These are phyloP conservation scores for Dicentrarchus labrax DNA, from an alignment of 2,113 vertebrate species.

Conservation along the genomic window DNA sequence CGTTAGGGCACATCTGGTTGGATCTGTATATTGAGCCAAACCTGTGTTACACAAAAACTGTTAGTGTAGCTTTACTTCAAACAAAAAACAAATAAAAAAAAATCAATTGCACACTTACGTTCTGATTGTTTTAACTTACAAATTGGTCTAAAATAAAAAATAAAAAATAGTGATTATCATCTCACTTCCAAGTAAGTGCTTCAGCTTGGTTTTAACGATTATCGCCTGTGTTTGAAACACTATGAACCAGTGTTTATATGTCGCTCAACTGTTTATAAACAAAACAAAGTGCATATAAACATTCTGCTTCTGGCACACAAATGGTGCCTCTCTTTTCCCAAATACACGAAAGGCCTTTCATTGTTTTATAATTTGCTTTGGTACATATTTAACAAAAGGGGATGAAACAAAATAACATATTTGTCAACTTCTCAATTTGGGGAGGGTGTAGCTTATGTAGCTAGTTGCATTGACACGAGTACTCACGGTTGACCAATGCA, in stretches of 20 bases:
- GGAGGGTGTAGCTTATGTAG: slow-evolving; percentile 58
- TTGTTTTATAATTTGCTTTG: slow-evolving; percentile 64
- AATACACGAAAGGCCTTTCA: slow-evolving; percentile 22
- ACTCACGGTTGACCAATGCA: slow-evolving; percentile 59
- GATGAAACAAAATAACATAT: slow-evolving; percentile 18
- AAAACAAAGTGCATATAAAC: slow-evolving; percentile 50
- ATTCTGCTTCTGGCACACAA: slow-evolving; percentile 41
- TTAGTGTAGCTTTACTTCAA: slow-evolving; percentile 63
- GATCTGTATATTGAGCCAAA: slow-evolving; percentile 27
- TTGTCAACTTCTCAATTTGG: slow-evolving; percentile 26
- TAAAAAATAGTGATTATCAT: slow-evolving; percentile 65
- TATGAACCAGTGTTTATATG: slow-evolving; percentile 20
- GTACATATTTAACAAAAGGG: slow-evolving; percentile 59
- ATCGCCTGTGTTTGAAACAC: slow-evolving; percentile 38
- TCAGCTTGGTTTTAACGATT: slow-evolving; percentile 24
- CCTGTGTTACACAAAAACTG: slow-evolving; percentile 21
- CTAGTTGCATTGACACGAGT: slow-evolving; percentile 42
- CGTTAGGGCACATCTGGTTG: neutral
- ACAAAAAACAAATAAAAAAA: slow-evolving; percentile 17
- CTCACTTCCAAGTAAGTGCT: slow-evolving; percentile 69
- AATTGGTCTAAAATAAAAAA: slow-evolving; percentile 51
- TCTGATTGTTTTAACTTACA: slow-evolving; percentile 67
- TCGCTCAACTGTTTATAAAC: slow-evolving; percentile 26
- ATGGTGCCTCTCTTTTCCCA: neutral
- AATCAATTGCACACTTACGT: slow-evolving; percentile 61